Conservation (phyloP, 2,888 invertebrate species). For the Himalopsyche kuldschensis region DNA sequence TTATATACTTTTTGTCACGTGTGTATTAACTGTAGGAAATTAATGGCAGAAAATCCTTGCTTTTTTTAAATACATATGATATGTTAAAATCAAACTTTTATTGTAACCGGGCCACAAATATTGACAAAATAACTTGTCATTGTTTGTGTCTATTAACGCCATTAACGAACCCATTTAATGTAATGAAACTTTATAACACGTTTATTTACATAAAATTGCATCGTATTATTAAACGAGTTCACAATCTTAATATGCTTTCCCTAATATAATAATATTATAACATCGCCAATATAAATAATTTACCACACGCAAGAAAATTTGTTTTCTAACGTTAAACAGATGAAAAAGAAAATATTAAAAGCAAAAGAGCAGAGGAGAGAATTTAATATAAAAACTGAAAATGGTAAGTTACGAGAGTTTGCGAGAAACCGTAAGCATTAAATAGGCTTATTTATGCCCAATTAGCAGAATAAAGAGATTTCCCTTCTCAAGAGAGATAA, state of each 20-base stretch:
- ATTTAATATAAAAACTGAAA: neutral
- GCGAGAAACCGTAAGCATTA: neutral
- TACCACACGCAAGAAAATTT: neutral
- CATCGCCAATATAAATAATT: neutral
- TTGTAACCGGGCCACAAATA: too few relatives aligned
- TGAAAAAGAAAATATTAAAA: neutral
- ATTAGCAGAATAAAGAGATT: neutral
- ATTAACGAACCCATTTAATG: too few relatives aligned
- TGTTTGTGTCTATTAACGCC: too few relatives aligned
- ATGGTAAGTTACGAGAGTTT: neutral
- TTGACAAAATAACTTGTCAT: too few relatives aligned
- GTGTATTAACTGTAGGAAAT: too few relatives aligned
- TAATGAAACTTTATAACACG: too few relatives aligned
- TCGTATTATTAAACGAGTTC: too few relatives aligned
- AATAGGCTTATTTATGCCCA: constrained; percentile 1
- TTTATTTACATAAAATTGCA: too few relatives aligned
- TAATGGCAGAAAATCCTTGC: too few relatives aligned
- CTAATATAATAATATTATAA: neutral
- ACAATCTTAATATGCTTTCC: neutral
- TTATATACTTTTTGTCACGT: too few relatives aligned
- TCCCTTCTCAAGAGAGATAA: neutral
- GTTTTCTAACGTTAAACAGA: neutral
- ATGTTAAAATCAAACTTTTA: too few relatives aligned
- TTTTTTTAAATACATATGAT: too few relatives aligned
- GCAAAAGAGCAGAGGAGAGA: neutral